Base-by-base conservation (phyloP, 2,888 invertebrate genomes). In the Nysson spinosus region DNA sequence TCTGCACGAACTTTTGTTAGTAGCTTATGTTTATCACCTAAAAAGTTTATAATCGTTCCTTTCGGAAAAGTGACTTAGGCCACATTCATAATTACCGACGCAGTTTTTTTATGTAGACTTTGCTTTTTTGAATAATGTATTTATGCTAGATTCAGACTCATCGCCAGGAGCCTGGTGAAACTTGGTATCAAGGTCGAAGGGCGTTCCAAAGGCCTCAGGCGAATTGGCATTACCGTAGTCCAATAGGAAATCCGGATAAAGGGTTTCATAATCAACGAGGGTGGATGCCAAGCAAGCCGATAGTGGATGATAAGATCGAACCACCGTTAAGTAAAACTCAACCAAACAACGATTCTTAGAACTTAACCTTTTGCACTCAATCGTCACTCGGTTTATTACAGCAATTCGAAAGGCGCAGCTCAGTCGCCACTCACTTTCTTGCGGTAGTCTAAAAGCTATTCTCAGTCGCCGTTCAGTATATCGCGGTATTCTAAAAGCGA, bases 241-340 rank as follows among this genome's bases (percentile, higher is more conserved):
- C 39, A 28, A 50, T 24, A 54, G 24, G 52, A 39, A 43, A 32
- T 12, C 17, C 22, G 12, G 35, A 37, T 26, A 16, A 9, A 14
- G 46, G 34, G 40, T 60, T 57, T 42, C 60, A 52, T 17, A 51
- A 14, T 22, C 52, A n/a, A 11, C 55, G 49, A 42, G 34, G 42
- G 4, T 47, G 62, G 54, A 1, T 7, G 7, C 52, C 68, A 12
- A 49, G 35, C n/a, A 58, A 34, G 44, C 64, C 43, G 0, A 9
- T 64, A 4, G 57, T 82, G 5, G 80, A 81, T 50, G 82, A 83
- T 51, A 83, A 83, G 60, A 81, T 83, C 30, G 77, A 72, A 19
- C 55, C 72, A 11, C 81, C 83, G 20, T 57, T 82, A 11, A 78
- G 79, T 22, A 72, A 68, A 58, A 76, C 80, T 14, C 63, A 61